phyloP scores from a whole-genome alignment of 2,113 vertebrate species.

The Equus quagga region DNA sequence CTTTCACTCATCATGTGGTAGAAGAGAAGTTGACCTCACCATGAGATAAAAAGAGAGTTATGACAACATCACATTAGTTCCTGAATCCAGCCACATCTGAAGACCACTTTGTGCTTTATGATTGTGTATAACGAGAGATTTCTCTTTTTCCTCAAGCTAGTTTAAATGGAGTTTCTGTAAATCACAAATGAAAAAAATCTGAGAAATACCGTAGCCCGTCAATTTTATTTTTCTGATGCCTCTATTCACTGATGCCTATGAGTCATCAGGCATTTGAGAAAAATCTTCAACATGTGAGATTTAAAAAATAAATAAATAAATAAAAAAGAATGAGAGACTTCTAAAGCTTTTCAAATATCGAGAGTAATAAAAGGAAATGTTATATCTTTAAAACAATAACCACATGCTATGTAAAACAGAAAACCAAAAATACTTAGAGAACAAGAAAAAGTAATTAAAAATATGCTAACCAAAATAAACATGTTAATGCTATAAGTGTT shows the following conservation, averaged over 20 bases:
- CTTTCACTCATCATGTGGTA: background rate
- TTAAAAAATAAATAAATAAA: background rate
- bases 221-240: background rate
- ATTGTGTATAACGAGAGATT: background rate
- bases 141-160: background rate
- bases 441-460: background rate
- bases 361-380: constrained; percentile 9
- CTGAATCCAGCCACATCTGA: background rate
- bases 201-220: background rate
- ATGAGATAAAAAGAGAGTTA: background rate
- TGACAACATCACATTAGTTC: background rate
- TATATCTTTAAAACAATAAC: background rate
- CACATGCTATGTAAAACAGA: background rate
- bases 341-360: background rate
- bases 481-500: background rate
- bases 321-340: background rate
- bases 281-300: background rate
- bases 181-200: background rate
- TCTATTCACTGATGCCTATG: background rate
- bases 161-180: background rate
- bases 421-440: background rate
- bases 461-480: constrained; percentile 17
- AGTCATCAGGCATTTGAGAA: background rate
- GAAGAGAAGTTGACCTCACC: background rate
- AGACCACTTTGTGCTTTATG: background rate